Conservation (phyloP, 2,113 vertebrate species). For the Nycticryphes semicollaris region DNA sequence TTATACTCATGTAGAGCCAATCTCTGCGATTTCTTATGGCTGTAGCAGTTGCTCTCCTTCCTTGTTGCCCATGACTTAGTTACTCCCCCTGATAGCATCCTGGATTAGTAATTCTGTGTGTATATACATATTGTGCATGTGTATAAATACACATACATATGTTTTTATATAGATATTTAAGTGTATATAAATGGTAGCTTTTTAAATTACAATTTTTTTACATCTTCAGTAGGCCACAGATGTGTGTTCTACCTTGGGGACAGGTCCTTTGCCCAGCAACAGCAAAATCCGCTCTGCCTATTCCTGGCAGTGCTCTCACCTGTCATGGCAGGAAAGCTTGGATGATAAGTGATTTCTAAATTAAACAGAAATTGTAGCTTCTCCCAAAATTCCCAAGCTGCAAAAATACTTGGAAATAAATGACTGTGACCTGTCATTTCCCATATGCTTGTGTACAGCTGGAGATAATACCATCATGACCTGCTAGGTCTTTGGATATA, state of each 20-base stretch:
- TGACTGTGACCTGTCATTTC: not conserved
- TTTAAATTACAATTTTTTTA: not conserved
- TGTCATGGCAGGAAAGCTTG: not conserved
- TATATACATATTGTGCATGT: not conserved
- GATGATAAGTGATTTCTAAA: not conserved
- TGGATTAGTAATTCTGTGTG: not conserved
- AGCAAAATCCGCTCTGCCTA: not conserved
- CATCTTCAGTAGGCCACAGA: not conserved
- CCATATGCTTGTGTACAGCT: not conserved
- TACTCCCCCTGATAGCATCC: not conserved
- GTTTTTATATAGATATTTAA: not conserved
- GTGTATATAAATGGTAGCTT: rapidly evolving
- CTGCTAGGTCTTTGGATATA: not conserved
- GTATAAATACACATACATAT: not conserved
- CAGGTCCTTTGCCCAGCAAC: not conserved
- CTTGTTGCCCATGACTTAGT: not conserved
- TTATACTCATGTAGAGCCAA: not conserved
- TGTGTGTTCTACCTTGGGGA: not conserved
- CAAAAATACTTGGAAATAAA: not conserved
- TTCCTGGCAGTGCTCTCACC: not conserved
- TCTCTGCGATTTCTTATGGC: not conserved
- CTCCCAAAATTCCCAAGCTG: not conserved
- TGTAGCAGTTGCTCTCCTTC: not conserved
- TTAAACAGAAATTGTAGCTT: not conserved
- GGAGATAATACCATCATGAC: not conserved